phyloP scores from a whole-genome alignment of 2,888 invertebrate genomes.

The Lochmaea capreae region DNA sequence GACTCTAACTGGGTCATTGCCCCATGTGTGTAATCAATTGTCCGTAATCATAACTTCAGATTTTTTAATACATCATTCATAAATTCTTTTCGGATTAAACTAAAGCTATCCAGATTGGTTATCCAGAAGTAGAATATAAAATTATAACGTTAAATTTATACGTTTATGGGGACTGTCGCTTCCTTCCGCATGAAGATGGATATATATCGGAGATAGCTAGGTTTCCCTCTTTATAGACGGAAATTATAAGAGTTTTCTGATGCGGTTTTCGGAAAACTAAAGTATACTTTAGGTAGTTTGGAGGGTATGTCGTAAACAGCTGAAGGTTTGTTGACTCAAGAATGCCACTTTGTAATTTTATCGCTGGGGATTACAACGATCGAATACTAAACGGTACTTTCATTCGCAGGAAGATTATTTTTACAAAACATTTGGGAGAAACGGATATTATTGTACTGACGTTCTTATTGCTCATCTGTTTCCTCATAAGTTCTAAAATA shows the following conservation, averaged over 20 bases:
- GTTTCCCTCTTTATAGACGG: constrained; percentile 25
- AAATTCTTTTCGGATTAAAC: not conserved
- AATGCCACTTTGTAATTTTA: constrained; percentile 34
- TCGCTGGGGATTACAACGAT: constrained; percentile 9
- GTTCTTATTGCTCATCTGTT: too few species aligned
- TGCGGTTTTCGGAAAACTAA: constrained; percentile 28
- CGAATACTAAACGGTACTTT: constrained; percentile 1
- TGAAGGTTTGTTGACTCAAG: constrained; percentile 11
- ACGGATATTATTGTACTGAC: not conserved
- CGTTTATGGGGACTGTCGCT: constrained; percentile 9
- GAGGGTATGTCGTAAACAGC: constrained; percentile 28
- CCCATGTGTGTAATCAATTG: too few species aligned
- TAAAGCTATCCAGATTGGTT: not conserved
- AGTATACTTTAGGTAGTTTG: constrained; percentile 24
- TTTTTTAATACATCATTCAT: not conserved
- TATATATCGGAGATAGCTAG: constrained; percentile 8
- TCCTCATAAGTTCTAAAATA: too few species aligned
- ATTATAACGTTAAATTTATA: constrained; percentile 25
- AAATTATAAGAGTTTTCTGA: constrained; percentile 33
- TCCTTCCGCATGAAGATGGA: constrained; percentile 5
- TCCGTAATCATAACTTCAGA: too few species aligned
- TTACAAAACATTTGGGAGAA: not conserved
- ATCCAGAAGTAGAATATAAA: constrained; percentile 12
- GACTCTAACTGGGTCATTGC: too few species aligned
- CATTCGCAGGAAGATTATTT: not conserved